Conservation (phyloP, 2,113 vertebrate genomes). For the Apistogramma diplotaenia region DNA sequence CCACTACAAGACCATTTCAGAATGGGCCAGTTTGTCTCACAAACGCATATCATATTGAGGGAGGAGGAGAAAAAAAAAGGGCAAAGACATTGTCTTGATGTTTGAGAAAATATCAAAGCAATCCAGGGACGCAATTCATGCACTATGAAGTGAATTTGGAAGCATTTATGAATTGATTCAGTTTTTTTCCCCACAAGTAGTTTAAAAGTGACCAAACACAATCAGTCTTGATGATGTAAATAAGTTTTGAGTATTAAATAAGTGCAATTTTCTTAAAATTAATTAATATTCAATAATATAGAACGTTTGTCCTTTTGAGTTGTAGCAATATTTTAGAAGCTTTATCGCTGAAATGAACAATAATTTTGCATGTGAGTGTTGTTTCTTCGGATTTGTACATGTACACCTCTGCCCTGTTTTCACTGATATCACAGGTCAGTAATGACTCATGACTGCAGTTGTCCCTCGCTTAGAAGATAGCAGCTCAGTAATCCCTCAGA, state of each 20-base stretch:
- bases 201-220: neutral
- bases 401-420: conserved; percentile 25
- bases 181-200: too few relatives aligned
- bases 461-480: conserved; percentile 55
- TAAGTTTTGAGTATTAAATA: too few relatives aligned
- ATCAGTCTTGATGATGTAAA: neutral
- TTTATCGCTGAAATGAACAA: neutral
- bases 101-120: too few relatives aligned
- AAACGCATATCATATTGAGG: neutral
- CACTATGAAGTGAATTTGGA: neutral
- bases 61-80: neutral
- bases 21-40: neutral
- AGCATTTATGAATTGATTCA: neutral
- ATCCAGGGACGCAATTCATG: too few relatives aligned
- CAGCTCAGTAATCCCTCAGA: conserved; percentile 74
- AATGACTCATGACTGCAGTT: conserved; percentile 48
- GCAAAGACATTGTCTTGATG: neutral
- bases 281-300: neutral
- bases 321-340: neutral
- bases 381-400: conserved; percentile 20
- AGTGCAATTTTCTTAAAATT: too few relatives aligned
- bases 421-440: conserved; percentile 47
- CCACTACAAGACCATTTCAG: neutral
- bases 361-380: neutral
- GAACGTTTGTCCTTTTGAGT: neutral